Evolutionary conservation across 2,797 vertebrate species (phyloP), one percentile per base, ranked within the genome.

Genomic region (Neostethus bicornis): DNA sequence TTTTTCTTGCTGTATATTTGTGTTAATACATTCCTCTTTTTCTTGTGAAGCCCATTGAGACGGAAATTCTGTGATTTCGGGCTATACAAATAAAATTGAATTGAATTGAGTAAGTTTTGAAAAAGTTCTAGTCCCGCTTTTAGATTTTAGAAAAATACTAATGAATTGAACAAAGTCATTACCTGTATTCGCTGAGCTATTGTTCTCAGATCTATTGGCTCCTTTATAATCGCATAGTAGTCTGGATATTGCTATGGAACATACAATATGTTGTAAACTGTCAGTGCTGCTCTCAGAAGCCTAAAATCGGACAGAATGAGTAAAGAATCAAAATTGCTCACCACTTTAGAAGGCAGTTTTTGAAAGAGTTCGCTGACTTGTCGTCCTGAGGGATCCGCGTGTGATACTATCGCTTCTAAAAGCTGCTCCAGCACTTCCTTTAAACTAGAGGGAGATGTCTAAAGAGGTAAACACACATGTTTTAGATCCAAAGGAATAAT

Each of bases 161-260:
- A 35, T 6, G 1, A n/a, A n/a, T n/a, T n/a, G 23, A 50, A 16
- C 3, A 5, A 41, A 46, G 4, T n/a, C 1, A 14, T 0, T 84
- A 99, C 97, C 96, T 99, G 97, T 90, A 99, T 98, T 86, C 94
- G 94, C 83, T 98, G 97, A 80, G 97, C 92, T 57, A 99, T 94
- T 17, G 92, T 90, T 89, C 97, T 94, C 75, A 99, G 92, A 92
- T 99, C 97, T 78, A 99, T 96, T 65, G 97, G 97, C 57, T 99
- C 97, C 86, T 99, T 99, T 88, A 98, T 98, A 84, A 99, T 92
- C 83, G 96, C 97, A 90, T 99, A 99, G 92, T 99, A 99, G 90
- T 99, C 97, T 87, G 97, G 96, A 87, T 99, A 99, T 94, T 99
- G 96, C 97, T 99, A 69, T 2, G 14, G 68, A 87, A 39, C 12